Conservation (phyloP, 2,113 vertebrate genomes). For the Archilochus colubris region DNA sequence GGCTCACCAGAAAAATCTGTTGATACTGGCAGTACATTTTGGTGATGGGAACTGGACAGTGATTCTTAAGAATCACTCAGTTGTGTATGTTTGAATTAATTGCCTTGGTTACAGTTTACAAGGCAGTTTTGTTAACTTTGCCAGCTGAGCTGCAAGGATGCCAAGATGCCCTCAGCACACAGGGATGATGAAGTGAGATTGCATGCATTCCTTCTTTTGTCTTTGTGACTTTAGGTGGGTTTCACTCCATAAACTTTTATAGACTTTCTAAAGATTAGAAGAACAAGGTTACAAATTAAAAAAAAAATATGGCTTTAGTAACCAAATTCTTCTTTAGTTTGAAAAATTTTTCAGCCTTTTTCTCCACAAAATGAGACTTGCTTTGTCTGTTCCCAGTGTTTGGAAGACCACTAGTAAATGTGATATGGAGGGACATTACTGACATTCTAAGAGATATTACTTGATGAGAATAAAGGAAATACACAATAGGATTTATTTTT, state of each 20-base stretch:
- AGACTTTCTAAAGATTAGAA: not conserved
- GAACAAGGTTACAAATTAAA: not conserved
- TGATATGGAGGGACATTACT: not conserved
- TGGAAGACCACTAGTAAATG: not conserved
- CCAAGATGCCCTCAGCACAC: not conserved
- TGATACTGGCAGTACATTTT: not conserved
- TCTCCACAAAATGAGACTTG: not conserved
- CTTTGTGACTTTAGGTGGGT: not conserved
- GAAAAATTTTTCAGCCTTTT: not conserved
- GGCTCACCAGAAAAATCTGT: not conserved
- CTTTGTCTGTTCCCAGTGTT: not conserved
- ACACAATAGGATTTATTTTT: not conserved
- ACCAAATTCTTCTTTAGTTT: not conserved
- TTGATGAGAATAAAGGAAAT: not conserved
- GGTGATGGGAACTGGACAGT: not conserved
- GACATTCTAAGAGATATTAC: not conserved
- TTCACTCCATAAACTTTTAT: not conserved
- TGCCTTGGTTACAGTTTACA: not conserved
- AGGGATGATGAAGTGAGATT: not conserved
- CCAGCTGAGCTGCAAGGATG: not conserved
- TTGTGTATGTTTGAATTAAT: not conserved
- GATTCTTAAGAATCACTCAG: not conserved
- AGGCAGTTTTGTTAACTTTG: not conserved
- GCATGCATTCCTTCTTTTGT: not conserved
- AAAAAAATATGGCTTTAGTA: not conserved